Base-by-base conservation (phyloP, 2,797 vertebrate genomes). In the Nyctibius grandis region DNA sequence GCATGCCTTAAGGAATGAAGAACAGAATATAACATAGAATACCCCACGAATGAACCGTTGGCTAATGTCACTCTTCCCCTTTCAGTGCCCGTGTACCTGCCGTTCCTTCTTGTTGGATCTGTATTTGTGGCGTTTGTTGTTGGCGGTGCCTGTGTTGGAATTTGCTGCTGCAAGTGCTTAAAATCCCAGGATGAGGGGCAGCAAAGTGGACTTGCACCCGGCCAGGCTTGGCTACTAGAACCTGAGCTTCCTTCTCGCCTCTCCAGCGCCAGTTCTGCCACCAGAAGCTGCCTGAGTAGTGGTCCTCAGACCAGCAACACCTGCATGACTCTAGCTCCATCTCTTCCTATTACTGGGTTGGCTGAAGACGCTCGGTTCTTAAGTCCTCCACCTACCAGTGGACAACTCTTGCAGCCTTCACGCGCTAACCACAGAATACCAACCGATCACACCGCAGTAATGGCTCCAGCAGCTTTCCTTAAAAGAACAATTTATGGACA, bases 51-150 rank as follows among this genome's bases (percentile, higher is more conserved):
- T 2, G 15, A 48, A 12, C 1, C 21, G 14, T 4, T 53, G 72
- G n/a, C 73, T 86, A 53, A 76, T 6, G 25, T 77, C 53, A 48
- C 44, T 72, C 44, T 72, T 74, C 2, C 9, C 1, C 85, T 82
- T 75, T 5, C 91, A 98, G 98, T 98, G 88, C 98, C 98, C 3
- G 94, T 94, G 9, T 98, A 98, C 78, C 85, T 98, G 47, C 98
- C 98, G 0, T 98, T 98, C 91, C 96, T 98, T 34, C 97, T 98
- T 6, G 96, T 98, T 36, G 95, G 96, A 17, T 95, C 97, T 3
- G 26, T 96, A 2, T 98, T 98, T 36, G 93, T 98, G 80, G 97
- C 94, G 2, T 98, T 98, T 36, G 68, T 98, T 7, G 64, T 96
- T 25, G 76, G 97, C 1, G 97, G 98, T 19, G 61, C 96, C 12